Conservation (phyloP, 2,888 invertebrate genomes). For the Nephrotoma appendiculata region DNA sequence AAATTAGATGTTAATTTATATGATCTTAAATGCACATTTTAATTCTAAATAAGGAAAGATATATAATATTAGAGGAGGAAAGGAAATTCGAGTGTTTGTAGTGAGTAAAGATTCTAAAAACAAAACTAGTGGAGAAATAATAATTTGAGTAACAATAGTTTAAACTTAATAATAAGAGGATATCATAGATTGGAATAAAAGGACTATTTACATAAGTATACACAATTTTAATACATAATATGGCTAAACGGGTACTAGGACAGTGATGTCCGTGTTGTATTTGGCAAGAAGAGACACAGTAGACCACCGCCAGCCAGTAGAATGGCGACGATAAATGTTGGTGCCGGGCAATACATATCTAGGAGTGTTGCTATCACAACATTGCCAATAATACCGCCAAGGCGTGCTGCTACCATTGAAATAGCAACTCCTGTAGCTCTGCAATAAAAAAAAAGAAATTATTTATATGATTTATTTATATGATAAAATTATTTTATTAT, state of each 20-base stretch:
- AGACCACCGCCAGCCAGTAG: conserved; percentile 77
- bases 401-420: conserved; percentile 76
- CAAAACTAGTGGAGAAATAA: not conserved
- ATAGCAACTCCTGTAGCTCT: conserved; percentile 85
- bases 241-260: not conserved
- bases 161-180: not conserved
- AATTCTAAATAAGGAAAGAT: not conserved
- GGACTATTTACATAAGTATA: not conserved
- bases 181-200: not conserved
- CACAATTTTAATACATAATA: not conserved
- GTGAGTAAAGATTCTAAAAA: not conserved
- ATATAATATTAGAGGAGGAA: not conserved
- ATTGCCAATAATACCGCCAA: conserved; percentile 65
- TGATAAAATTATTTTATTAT: not conserved
- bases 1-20: not conserved
- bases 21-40: not conserved
- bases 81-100: not conserved
- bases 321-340: conserved; percentile 78
- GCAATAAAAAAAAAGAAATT: conserved; percentile 18
- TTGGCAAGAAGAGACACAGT: conserved; percentile 75
- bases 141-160: not conserved
- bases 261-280: conserved; percentile 68
- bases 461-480: not conserved
- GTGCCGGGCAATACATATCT: conserved; percentile 80
- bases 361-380: conserved; percentile 76